phyloP scores from a whole-genome alignment of 2,888 invertebrate genomes.

The Sinopyrophorus schimmeli region DNA sequence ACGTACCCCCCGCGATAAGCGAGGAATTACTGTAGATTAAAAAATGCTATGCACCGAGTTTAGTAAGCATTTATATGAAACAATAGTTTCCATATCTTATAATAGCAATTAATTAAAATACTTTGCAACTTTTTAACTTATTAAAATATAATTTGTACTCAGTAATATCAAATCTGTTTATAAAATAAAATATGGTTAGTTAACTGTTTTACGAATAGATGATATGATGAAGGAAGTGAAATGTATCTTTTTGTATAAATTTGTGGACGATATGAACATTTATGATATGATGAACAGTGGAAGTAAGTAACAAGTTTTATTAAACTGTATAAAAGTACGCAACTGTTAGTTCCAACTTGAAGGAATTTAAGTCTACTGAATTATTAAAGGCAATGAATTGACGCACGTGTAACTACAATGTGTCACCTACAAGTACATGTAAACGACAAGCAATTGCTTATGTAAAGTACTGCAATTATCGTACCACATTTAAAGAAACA shows the following conservation, averaged over 20 bases:
- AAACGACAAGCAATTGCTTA: conserved; percentile 15
- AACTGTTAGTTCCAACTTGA: conserved; percentile 8
- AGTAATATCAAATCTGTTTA: conserved; percentile 7
- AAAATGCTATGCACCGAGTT: neutral
- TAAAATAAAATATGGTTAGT: too few relatives aligned
- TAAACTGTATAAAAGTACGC: conserved; percentile 24
- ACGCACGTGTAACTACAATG: conserved; percentile 16
- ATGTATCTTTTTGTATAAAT: neutral
- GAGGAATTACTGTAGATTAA: too few relatives aligned
- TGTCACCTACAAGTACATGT: conserved; percentile 7
- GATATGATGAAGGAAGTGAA: conserved; percentile 12
- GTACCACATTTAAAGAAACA: conserved; percentile 11
- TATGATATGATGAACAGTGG: conserved; percentile 16
- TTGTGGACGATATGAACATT: conserved; percentile 20
- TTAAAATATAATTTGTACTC: conserved; percentile 21
- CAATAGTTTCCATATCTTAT: neutral
- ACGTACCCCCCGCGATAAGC: neutral
- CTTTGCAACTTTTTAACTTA: neutral
- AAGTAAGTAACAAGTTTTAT: conserved; percentile 7
- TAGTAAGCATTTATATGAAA: neutral
- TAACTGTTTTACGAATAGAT: neutral
- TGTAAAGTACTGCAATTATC: neutral
- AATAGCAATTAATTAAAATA: conserved; percentile 1
- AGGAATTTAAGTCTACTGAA: conserved; percentile 2
- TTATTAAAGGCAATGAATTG: conserved; percentile 24